Evolutionary conservation across 2,888 invertebrate species (phyloP).

Genomic region (Toxonevra muliebris): DNA sequence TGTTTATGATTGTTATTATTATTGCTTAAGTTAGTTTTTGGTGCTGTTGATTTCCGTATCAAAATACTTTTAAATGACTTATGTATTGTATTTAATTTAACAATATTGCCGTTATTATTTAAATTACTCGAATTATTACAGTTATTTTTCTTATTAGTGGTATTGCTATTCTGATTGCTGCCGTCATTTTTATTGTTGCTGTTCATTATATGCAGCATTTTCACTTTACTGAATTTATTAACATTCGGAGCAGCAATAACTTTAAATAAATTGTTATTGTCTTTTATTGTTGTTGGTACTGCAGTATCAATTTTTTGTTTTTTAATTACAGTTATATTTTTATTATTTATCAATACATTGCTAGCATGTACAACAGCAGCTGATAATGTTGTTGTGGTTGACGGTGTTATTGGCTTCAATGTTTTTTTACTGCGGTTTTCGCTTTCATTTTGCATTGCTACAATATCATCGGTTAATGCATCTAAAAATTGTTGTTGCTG

Average conservation of each 20-base stretch:
- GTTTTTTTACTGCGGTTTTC: constrained; percentile 25
- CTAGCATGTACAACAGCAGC: constrained; percentile 9
- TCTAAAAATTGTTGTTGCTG: constrained; percentile 33
- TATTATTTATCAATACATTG: constrained; percentile 18
- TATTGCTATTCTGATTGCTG: too few relatives aligned
- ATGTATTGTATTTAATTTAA: too few relatives aligned
- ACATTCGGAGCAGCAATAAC: too few relatives aligned
- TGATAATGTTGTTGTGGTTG: constrained; percentile 19
- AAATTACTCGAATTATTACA: too few relatives aligned
- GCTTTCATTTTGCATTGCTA: constrained; percentile 18
- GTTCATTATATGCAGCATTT: too few relatives aligned
- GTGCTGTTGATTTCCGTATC: constrained; percentile 13
- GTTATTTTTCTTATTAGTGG: too few relatives aligned
- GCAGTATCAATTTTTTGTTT: too few relatives aligned
- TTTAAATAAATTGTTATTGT: constrained; percentile 6
- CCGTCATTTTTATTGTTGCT: too few relatives aligned
- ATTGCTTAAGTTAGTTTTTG: constrained; percentile 36
- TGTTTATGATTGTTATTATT: constrained; percentile 26
- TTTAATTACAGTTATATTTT: constrained; percentile 5
- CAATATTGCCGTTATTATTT: too few relatives aligned
- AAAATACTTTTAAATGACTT: too few relatives aligned
- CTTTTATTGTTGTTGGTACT: constrained; percentile 20
- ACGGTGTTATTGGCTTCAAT: constrained; percentile 19
- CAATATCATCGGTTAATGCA: constrained; percentile 16
- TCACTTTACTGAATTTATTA: too few relatives aligned